These are phyloP conservation scores for Oxyteleia sp. DNA, from an alignment of 2,888 invertebrate species.

Conservation along the genomic window DNA sequence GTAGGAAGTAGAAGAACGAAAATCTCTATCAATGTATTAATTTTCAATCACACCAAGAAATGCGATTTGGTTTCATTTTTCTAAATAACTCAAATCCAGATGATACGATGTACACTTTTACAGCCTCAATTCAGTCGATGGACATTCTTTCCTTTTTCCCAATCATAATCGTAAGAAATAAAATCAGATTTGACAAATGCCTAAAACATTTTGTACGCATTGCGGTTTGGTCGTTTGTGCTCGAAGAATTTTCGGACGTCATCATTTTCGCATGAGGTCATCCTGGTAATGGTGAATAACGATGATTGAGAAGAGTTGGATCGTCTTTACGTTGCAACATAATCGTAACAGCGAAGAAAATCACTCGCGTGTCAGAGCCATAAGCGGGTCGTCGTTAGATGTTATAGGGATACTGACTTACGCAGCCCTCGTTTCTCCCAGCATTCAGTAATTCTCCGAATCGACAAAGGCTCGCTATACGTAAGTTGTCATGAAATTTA, in stretches of 20 bases:
- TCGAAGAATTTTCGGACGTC: conserved; percentile 55
- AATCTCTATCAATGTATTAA: too few relatives aligned
- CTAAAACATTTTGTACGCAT: conserved; percentile 45
- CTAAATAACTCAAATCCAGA: conserved; percentile 18
- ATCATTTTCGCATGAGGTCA: conserved; percentile 73
- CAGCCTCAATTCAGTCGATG: conserved; percentile 34
- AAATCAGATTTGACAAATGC: conserved; percentile 59
- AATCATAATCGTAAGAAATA: conserved; percentile 38
- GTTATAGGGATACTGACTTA: conserved; percentile 69
- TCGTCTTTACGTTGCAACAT: conserved; percentile 83
- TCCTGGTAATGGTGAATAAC: conserved; percentile 68
- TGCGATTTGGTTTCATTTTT: too few relatives aligned
- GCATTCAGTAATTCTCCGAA: conserved; percentile 57
- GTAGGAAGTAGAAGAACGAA: too few relatives aligned
- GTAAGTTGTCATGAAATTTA: conserved; percentile 68
- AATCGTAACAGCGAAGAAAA: conserved; percentile 81
- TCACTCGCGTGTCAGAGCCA: conserved; percentile 81
- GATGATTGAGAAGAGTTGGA: conserved; percentile 73
- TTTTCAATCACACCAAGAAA: too few relatives aligned
- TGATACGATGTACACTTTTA: conserved; percentile 55
- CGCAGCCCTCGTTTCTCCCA: conserved; percentile 62
- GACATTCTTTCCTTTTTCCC: conserved; percentile 21
- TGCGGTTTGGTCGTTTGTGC: conserved; percentile 51
- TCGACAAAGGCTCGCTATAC: conserved; percentile 52
- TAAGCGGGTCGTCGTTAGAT: conserved; percentile 73